Percentiles rank a stretch among this genome's conserved stretches.
Evolutionary conservation across 2,797 vertebrate genomes (phyloP).

Genomic region (Carcharodon carcharias): DNA sequence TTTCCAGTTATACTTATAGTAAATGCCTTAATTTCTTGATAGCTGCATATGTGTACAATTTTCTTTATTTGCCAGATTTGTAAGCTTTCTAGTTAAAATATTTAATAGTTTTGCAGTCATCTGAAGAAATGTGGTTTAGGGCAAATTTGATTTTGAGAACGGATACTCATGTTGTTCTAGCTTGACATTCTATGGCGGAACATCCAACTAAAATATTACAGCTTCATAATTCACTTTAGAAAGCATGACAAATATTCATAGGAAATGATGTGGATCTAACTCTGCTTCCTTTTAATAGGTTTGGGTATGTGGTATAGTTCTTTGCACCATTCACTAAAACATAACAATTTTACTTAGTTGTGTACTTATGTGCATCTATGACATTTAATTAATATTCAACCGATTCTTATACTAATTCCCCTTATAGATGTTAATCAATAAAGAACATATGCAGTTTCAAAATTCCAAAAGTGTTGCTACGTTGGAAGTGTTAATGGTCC

Average conservation of each 20-base stretch:
- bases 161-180: background rate
- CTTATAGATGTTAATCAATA: background rate
- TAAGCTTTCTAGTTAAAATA: background rate
- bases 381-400: background rate
- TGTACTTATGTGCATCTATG: background rate
- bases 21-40: background rate
- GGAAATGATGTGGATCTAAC: background rate
- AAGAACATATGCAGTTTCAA: background rate
- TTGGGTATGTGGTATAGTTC: background rate
- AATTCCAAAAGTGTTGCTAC: background rate
- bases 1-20: background rate
- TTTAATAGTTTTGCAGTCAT: background rate
- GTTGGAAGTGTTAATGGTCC: background rate
- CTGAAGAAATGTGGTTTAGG: background rate
- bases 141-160: slow-evolving; percentile 6
- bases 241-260: background rate
- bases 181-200: background rate
- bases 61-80: background rate
- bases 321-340: background rate
- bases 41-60: background rate
- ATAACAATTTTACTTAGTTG: background rate
- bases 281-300: background rate
- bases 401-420: background rate
- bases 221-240: background rate
- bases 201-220: background rate